phyloP scores from a whole-genome alignment of 2,888 invertebrate genomes.

The Lomographa bimaculata region DNA sequence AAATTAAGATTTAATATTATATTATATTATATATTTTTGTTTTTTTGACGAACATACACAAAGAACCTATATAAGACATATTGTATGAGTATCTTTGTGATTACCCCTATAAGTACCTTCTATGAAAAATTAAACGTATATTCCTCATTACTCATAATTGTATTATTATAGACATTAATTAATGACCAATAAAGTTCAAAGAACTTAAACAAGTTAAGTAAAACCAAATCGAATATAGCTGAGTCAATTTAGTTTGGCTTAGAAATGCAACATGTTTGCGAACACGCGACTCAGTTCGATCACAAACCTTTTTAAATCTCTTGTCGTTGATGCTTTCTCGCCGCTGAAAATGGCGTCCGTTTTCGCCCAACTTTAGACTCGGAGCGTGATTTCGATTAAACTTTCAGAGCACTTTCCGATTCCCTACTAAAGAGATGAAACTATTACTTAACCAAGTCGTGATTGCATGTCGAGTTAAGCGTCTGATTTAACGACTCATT shows the following conservation, averaged over 20 bases:
- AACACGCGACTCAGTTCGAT: slow-evolving; percentile 21
- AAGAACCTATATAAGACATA: no score
- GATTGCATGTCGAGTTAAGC: slow-evolving; percentile 23
- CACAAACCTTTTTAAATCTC: slow-evolving; percentile 24
- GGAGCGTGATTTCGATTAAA: slow-evolving; percentile 36
- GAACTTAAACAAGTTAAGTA: no score
- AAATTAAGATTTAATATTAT: no score
- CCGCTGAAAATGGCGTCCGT: slow-evolving; percentile 25
- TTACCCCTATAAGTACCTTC: no score
- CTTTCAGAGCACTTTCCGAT: slow-evolving; percentile 32
- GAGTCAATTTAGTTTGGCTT: background rate
- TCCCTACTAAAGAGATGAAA: slow-evolving; percentile 29
- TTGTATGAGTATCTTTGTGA: no score
- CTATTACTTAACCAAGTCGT: slow-evolving; percentile 29
- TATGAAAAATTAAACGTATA: no score
- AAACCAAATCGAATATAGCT: no score
- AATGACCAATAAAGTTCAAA: no score
- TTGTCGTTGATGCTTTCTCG: slow-evolving; percentile 16
- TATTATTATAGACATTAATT: no score
- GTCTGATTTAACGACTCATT: slow-evolving; percentile 23
- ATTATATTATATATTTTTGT: no score
- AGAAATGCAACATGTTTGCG: slow-evolving; percentile 3
- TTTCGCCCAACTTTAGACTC: slow-evolving; percentile 21
- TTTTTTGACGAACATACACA: no score
- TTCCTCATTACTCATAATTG: no score